Conservation (phyloP, 2,888 invertebrate genomes). For the Thyatira batis region DNA sequence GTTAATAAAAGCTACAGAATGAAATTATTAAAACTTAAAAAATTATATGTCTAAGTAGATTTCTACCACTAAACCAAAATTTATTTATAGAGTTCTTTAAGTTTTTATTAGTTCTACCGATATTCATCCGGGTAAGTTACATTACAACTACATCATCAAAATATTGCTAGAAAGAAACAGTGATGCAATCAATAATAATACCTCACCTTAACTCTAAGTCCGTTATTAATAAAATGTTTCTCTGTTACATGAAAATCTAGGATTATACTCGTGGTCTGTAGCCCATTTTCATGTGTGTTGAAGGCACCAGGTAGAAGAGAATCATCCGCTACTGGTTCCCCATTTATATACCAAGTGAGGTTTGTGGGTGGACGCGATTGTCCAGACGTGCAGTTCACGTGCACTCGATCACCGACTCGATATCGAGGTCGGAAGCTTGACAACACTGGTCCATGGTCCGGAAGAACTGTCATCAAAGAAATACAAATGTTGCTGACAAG, state of each 20-base stretch:
- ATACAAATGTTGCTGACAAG: no score
- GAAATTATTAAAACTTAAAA: no score
- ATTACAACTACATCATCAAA: neutral
- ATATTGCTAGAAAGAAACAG: no score
- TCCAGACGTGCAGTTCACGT: conserved; percentile 89
- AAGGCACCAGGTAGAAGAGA: conserved; percentile 58
- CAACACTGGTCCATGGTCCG: conserved; percentile 88
- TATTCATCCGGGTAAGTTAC: neutral
- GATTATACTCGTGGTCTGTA: conserved; percentile 86
- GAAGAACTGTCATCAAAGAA: conserved; percentile 85
- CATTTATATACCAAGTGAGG: conserved; percentile 92
- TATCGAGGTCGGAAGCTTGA: conserved; percentile 87
- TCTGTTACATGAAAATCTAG: conserved; percentile 87
- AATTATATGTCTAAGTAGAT: no score
- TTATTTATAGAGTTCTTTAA: no score
- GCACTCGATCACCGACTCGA: conserved; percentile 87
- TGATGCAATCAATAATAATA: neutral
- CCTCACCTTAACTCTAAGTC: conserved; percentile 88
- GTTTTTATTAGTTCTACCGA: no score
- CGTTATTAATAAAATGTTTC: conserved; percentile 88
- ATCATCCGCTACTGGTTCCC: conserved; percentile 83
- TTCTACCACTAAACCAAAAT: no score
- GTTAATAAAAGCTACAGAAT: no score
- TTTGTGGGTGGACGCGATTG: conserved; percentile 88
- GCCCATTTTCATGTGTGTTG: conserved; percentile 64